Conservation (phyloP, 53 echinoderm and acorn worm genomes). For the Glandiceps talaboti region DNA sequence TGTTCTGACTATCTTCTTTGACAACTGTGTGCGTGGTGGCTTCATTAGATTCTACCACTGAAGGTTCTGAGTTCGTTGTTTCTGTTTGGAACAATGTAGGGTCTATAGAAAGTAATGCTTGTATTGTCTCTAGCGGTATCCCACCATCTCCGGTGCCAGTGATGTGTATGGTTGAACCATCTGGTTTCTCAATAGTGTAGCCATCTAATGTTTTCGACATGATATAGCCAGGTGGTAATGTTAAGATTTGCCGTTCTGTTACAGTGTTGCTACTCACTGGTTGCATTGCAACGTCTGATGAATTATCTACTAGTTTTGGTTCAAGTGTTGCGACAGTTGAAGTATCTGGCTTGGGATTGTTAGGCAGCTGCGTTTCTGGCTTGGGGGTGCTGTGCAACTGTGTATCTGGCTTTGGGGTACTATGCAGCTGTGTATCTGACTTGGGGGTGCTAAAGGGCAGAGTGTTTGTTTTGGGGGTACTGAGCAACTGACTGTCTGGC, state of each 20-base stretch:
- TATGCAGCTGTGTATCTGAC: too few species aligned
- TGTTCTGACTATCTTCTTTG: neutral
- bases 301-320: too few species aligned
- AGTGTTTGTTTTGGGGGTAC: too few species aligned
- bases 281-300: too few species aligned
- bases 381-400: too few species aligned
- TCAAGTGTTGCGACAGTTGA: too few species aligned
- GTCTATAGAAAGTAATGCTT: constrained; percentile 78
- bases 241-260: neutral
- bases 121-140: constrained; percentile 90
- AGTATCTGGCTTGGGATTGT: too few species aligned
- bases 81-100: neutral
- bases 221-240: constrained; percentile 51
- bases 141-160: constrained; percentile 62
- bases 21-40: neutral
- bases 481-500: too few species aligned
- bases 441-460: too few species aligned
- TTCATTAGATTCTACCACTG: neutral
- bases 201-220: constrained; percentile 91
- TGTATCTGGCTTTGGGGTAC: too few species aligned
- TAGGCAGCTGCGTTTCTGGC: too few species aligned
- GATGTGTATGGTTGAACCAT: constrained; percentile 96
- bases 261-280: neutral
- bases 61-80: neutral
- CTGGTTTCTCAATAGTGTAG: constrained; percentile 75